phyloP scores from a whole-genome alignment of 2,113 vertebrate species.

The Nycticebus coucang region DNA sequence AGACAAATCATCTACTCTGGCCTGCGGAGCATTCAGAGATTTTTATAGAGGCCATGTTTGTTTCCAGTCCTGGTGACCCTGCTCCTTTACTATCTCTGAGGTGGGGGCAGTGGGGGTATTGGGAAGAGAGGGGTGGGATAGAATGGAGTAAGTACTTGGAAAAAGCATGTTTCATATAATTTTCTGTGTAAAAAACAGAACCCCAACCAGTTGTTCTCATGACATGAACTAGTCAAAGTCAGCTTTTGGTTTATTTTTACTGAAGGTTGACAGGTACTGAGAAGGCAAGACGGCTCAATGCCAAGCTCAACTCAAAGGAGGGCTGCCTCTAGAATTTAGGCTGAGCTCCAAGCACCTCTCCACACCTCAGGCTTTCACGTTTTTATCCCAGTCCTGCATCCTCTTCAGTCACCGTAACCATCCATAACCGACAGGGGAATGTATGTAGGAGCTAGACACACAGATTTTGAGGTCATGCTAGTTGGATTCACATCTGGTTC shows the following conservation, averaged over 20 bases:
- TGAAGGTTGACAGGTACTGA: background rate
- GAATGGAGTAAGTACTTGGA: background rate
- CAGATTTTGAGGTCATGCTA: background rate
- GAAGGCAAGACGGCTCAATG: background rate
- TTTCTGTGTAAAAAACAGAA: background rate
- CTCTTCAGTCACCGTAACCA: background rate
- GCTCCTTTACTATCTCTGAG: background rate
- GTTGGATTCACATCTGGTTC: background rate
- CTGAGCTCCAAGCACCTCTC: background rate
- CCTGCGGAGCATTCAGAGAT: background rate
- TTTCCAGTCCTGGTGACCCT: background rate
- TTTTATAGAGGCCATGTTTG: background rate
- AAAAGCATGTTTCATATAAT: background rate
- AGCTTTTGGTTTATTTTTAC: background rate
- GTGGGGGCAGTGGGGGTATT: accelerated
- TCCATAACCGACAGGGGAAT: accelerated
- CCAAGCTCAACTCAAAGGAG: background rate
- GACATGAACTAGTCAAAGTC: background rate
- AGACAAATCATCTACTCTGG: background rate
- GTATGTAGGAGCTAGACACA: accelerated
- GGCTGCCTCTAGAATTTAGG: background rate
- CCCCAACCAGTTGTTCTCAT: background rate
- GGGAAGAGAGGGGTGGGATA: background rate
- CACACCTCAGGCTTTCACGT: accelerated
- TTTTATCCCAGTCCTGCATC: background rate